Evolutionary conservation across 2,113 vertebrate species (phyloP).

Genomic region (Gracilinanus agilis): DNA sequence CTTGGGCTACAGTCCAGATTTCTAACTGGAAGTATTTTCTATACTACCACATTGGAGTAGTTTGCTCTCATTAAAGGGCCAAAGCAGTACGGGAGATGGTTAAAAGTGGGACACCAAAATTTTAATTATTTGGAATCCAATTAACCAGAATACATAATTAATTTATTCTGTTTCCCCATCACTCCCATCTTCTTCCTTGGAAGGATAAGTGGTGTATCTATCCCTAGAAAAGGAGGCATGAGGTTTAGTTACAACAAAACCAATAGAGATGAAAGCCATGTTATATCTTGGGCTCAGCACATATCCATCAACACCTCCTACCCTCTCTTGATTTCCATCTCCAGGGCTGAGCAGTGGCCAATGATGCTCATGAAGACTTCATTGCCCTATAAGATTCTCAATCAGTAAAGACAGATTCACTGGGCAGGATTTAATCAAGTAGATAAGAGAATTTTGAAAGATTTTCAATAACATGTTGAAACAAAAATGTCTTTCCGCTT

Average conservation of each 20-base stretch:
- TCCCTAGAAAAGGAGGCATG: neutral
- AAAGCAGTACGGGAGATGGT: neutral
- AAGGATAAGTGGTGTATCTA: neutral
- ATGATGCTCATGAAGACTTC: neutral
- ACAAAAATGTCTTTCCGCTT: neutral
- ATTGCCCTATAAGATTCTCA: neutral
- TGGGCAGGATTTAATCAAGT: neutral
- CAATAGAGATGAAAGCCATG: neutral
- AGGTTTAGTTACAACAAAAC: neutral
- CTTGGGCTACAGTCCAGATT: neutral
- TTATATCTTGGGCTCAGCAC: neutral
- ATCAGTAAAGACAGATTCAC: neutral
- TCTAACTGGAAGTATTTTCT: neutral
- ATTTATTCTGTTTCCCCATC: neutral
- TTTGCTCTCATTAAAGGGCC: neutral
- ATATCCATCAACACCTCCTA: neutral
- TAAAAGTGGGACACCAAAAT: neutral
- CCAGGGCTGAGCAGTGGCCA: neutral
- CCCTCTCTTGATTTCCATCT: neutral
- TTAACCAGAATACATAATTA: neutral
- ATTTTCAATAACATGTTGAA: neutral
- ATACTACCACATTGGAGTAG: neutral
- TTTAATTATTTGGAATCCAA: neutral
- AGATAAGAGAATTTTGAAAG: neutral
- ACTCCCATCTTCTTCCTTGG: neutral